These are phyloP conservation scores for Allobates femoralis DNA, from an alignment of 2,797 vertebrate species.

Conservation along the genomic window DNA sequence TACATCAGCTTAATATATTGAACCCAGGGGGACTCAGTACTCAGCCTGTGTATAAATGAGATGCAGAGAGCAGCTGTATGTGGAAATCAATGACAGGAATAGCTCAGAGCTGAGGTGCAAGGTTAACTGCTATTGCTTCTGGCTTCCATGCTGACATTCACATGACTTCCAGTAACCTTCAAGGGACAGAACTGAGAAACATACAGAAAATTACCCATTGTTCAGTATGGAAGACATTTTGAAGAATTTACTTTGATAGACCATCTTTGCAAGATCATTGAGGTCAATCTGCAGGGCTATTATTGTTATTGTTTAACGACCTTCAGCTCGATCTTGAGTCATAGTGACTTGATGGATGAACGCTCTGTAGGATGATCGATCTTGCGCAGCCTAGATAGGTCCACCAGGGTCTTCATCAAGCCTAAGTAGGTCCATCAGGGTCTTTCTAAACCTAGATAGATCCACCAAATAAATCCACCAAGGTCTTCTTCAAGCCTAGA, in stretches of 20 bases:
- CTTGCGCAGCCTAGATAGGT: too few relatives aligned
- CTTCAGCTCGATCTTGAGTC: too few relatives aligned
- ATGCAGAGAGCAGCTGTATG: constrained; percentile 26
- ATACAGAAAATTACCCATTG: not conserved
- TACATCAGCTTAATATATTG: constrained; percentile 52
- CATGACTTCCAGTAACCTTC: not conserved
- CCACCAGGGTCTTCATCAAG: too few relatives aligned
- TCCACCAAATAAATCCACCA: too few relatives aligned
- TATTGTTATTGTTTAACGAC: too few relatives aligned
- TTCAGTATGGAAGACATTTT: not conserved
- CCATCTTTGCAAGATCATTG: not conserved
- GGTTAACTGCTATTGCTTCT: not conserved
- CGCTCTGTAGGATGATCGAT: too few relatives aligned
- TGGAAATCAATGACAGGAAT: constrained; percentile 27
- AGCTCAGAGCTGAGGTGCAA: constrained; percentile 9
- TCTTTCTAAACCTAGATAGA: too few relatives aligned
- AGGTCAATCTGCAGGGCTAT: not conserved
- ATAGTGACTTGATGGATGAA: too few relatives aligned
- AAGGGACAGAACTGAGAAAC: not conserved
- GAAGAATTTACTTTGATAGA: not conserved
- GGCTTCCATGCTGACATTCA: not conserved
- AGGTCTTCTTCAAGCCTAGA: too few relatives aligned
- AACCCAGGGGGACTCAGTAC: constrained; percentile 36
- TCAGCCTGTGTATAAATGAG: constrained; percentile 39
- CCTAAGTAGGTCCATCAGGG: too few relatives aligned